Conservation (phyloP, 1,140 invertebrate species). For the Proctacanthus coquilletti region DNA sequence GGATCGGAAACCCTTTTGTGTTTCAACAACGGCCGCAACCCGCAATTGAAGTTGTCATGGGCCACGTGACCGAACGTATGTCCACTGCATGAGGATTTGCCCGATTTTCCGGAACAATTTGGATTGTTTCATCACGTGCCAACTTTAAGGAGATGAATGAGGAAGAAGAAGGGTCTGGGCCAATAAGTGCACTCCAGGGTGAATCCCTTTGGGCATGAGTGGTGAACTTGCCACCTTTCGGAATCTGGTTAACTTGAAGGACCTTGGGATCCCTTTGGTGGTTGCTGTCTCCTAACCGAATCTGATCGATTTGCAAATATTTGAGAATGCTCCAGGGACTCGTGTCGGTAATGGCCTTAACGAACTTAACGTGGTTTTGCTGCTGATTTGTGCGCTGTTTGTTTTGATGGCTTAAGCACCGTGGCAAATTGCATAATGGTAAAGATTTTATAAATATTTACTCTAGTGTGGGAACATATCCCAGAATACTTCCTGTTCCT, state of each 20-base stretch:
- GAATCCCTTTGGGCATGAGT: too few species aligned
- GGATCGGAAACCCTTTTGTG: neutral
- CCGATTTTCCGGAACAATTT: neutral
- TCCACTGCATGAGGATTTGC: neutral
- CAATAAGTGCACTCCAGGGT: neutral
- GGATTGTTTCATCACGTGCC: neutral
- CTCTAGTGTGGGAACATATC: too few species aligned
- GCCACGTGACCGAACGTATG: neutral
- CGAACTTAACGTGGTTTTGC: too few species aligned
- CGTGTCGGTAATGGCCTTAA: too few species aligned
- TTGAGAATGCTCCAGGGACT: too few species aligned
- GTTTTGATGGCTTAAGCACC: too few species aligned
- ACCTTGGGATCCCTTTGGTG: neutral
- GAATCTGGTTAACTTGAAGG: neutral
- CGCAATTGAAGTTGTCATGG: conserved; percentile 2
- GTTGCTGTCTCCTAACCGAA: neutral
- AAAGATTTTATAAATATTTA: too few species aligned
- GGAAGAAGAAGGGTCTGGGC: too few species aligned
- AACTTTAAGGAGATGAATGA: neutral
- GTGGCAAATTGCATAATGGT: too few species aligned
- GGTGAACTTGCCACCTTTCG: neutral
- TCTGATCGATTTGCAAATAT: neutral
- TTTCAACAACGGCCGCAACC: neutral
- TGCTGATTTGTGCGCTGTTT: too few species aligned
- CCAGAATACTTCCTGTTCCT: too few species aligned